Percentiles rank a stretch among this genome's conserved stretches.
These are phyloP conservation scores for Calypte anna DNA, from an alignment of 2,113 vertebrate species.

Conservation along the genomic window DNA sequence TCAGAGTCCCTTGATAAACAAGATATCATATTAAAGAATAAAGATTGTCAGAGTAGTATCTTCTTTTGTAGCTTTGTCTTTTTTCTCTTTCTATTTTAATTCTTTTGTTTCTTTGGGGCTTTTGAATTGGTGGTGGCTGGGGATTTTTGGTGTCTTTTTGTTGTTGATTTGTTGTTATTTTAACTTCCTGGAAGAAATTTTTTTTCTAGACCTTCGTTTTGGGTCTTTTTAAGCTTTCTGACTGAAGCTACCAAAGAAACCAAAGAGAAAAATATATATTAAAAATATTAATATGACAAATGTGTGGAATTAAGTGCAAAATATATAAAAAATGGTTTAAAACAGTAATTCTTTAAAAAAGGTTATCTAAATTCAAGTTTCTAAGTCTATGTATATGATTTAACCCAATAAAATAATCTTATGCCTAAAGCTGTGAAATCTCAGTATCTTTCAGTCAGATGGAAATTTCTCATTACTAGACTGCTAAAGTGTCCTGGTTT, in stretches of 20 bases:
- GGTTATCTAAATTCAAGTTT: background rate
- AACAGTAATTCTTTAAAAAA: background rate
- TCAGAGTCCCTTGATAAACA: background rate
- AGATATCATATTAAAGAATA: background rate
- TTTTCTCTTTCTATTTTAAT: background rate
- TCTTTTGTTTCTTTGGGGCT: background rate
- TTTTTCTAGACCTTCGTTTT: background rate
- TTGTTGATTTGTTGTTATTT: background rate
- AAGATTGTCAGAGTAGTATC: background rate
- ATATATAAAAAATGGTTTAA: background rate
- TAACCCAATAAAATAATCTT: background rate
- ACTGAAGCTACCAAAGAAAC: background rate
- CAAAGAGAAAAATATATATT: background rate
- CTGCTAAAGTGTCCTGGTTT: too few species aligned
- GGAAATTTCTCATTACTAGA: background rate
- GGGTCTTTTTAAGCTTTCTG: background rate
- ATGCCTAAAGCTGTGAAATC: background rate
- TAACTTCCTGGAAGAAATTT: background rate
- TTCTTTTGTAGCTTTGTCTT: background rate
- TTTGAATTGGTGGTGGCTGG: background rate
- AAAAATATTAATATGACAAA: background rate
- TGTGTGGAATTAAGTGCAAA: rapidly evolving
- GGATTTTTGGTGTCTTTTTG: too few species aligned
- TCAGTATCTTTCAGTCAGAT: background rate
- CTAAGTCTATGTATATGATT: background rate